These are phyloP conservation scores for Drosophila repletoides DNA, from an alignment of 1,140 invertebrate species.

Conservation along the genomic window DNA sequence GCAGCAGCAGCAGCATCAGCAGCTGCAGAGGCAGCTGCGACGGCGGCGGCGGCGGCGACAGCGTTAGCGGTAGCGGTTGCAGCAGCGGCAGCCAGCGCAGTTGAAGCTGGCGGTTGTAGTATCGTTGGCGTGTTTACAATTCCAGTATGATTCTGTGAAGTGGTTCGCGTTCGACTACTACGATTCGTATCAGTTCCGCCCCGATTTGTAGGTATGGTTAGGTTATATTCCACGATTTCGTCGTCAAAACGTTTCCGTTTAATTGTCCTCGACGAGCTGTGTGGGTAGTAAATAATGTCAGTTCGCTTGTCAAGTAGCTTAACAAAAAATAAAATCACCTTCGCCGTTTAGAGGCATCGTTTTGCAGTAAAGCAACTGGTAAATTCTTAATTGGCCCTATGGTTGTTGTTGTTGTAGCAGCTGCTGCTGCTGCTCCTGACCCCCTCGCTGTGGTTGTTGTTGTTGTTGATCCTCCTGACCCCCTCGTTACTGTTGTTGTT, in stretches of 20 bases:
- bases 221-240: slow-evolving; percentile 95
- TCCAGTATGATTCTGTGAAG: slow-evolving; percentile 84
- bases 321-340: slow-evolving; percentile 52
- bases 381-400: slow-evolving; percentile 55
- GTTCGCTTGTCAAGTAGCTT: not conserved
- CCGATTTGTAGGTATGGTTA: slow-evolving; percentile 86
- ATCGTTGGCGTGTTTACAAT: slow-evolving; percentile 79
- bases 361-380: slow-evolving; percentile 74
- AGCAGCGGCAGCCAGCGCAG: slow-evolving; percentile 66
- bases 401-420: not conserved
- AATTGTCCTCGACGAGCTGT: slow-evolving; percentile 94
- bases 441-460: slow-evolving; percentile 22
- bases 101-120: slow-evolving; percentile 34
- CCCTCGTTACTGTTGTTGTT: not conserved
- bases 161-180: slow-evolving; percentile 83
- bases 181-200: slow-evolving; percentile 83
- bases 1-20: slow-evolving; percentile 51
- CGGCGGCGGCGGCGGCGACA: slow-evolving; percentile 63
- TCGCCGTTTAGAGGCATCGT: slow-evolving; percentile 73
- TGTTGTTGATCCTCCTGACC: too few species aligned
- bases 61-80: slow-evolving; percentile 68
- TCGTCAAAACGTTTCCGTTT: slow-evolving; percentile 98
- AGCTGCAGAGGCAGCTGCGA: slow-evolving; percentile 58
- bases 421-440: not conserved
- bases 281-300: too few species aligned